Evolutionary conservation across 2,113 vertebrate genomes (phyloP), one percentile per base, ranked within the genome.

Genomic region (Pycnonotus jocosus): DNA sequence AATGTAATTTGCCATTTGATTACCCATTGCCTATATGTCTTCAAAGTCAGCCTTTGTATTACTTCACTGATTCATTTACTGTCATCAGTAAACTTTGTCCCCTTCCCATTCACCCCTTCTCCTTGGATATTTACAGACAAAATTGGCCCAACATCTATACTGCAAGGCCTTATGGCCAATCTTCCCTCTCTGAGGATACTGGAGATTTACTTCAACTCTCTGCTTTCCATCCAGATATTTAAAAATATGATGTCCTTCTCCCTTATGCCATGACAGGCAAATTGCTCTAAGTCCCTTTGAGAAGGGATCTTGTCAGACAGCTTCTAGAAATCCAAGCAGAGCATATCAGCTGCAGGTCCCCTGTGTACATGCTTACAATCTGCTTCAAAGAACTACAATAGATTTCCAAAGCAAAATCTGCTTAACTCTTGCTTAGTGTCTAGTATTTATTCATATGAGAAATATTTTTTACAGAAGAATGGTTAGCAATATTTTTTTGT

Each of bases 111-210:
- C 20, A 33, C 20, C 13, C 8, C 3, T 54, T 72, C 68, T 72
- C 21, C 30, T 16, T 23, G 10, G 13, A 48, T 19, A 27, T 56
- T 83, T 57, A 37, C 6, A 5, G 51, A n/a, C 14, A 77, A 56
- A 83, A 7, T 72, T 69, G 24, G 11, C 19, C 28, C 13, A 53
- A 1, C 0, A 0, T 4, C 14, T 9, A 11, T 7, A 38, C 9
- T 61, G 23, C 7, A 1, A 40, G 16, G 33, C 14, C 62, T 15
- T 37, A 7, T 7, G 61, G 45, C 7, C 20, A 69, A 5, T 1
- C 15, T 70, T 57, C 4, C 8, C 5, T 31, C 42, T 35, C 42
- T 45, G 28, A 69, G 22, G 38, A 28, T 61, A 56, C 20, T 31
- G 37, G 77, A 57, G 40, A 70, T 28, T 78, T 93, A 37, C 58